Percentiles rank a stretch among this genome's conserved stretches.
Evolutionary conservation across 1,140 invertebrate genomes (phyloP).

Genomic region (Uloborus diversus): DNA sequence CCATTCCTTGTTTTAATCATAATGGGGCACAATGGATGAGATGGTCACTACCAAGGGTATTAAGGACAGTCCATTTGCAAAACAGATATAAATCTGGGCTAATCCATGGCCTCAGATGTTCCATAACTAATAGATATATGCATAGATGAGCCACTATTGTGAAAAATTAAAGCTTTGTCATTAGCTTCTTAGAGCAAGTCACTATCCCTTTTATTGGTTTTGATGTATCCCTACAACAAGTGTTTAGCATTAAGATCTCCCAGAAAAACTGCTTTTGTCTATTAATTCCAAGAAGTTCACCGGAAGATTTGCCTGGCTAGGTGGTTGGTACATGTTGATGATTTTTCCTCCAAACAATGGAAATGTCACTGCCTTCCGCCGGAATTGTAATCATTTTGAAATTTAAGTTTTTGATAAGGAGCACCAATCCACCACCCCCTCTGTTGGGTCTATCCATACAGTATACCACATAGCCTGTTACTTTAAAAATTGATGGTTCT

Average conservation of each 20-base stretch:
- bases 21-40: no score
- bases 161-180: neutral
- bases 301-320: neutral
- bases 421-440: neutral
- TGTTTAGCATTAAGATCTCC: slow-evolving; percentile 1
- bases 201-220: neutral
- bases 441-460: slow-evolving; percentile 4
- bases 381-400: neutral
- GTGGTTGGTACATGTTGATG: neutral
- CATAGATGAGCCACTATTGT: neutral
- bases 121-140: neutral
- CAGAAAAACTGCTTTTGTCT: neutral
- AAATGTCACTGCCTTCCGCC: neutral
- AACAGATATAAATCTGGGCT: neutral
- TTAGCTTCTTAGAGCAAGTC: neutral
- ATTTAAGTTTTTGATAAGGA: neutral
- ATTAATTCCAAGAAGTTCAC: neutral
- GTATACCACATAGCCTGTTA: neutral
- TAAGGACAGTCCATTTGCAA: neutral
- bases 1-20: neutral
- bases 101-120: neutral
- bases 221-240: neutral
- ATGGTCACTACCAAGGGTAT: neutral
- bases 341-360: neutral
- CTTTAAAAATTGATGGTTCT: neutral